Evolutionary conservation across 1,140 invertebrate species (phyloP).

Genomic region (Cepaea nemoralis): DNA sequence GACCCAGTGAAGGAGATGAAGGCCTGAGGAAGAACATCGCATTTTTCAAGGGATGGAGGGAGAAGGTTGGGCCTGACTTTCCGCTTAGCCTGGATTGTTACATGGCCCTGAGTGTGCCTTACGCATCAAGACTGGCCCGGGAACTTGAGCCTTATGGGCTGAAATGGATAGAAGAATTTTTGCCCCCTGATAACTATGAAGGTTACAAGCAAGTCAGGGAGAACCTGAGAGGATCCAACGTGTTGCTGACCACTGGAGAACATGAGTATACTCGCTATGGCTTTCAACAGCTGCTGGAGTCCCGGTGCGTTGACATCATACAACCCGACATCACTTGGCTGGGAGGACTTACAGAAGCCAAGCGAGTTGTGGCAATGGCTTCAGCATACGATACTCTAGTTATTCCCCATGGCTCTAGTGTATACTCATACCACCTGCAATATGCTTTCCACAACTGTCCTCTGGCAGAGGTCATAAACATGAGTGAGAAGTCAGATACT

Average conservation of each 20-base stretch:
- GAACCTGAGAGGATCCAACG: slow-evolving; percentile 55
- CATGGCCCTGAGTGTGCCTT: slow-evolving; percentile 64
- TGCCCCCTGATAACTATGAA: slow-evolving; percentile 65
- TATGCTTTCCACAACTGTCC: slow-evolving; percentile 67
- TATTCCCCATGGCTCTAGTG: slow-evolving; percentile 67
- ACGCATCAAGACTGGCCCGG: slow-evolving; percentile 60
- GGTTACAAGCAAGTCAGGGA: slow-evolving; percentile 63
- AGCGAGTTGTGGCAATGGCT: slow-evolving; percentile 64
- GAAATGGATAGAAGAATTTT: slow-evolving; percentile 69
- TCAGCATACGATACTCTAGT: slow-evolving; percentile 61
- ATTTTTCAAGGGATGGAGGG: slow-evolving; percentile 63
- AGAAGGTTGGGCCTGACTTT: slow-evolving; percentile 63
- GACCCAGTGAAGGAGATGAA: slow-evolving; percentile 62
- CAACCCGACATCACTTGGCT: slow-evolving; percentile 69
- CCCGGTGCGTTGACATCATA: slow-evolving; percentile 66
- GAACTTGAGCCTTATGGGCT: slow-evolving; percentile 60
- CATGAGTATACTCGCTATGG: slow-evolving; percentile 68
- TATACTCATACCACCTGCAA: slow-evolving; percentile 69
- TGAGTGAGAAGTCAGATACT: slow-evolving; percentile 61
- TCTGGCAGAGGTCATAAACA: slow-evolving; percentile 65
- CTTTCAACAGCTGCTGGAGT: slow-evolving; percentile 60
- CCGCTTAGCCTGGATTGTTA: slow-evolving; percentile 66
- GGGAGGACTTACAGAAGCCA: slow-evolving; percentile 66
- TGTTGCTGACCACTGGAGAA: slow-evolving; percentile 65
- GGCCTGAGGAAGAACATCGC: slow-evolving; percentile 31